phyloP scores from a whole-genome alignment of 2,113 vertebrate species.

The Petaurus breviceps region DNA sequence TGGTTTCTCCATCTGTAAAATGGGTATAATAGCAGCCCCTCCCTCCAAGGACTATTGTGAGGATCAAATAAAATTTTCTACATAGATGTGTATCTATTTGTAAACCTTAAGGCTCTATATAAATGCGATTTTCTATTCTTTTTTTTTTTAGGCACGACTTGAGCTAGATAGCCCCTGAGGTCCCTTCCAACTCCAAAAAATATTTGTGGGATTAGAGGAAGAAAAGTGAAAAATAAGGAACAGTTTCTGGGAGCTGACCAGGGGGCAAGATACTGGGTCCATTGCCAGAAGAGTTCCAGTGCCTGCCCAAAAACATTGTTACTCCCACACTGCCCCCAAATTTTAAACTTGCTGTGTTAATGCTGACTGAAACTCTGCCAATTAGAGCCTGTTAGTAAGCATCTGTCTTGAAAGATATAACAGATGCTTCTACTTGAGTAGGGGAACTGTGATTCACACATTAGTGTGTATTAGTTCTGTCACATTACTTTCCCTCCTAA shows the following conservation, averaged over 20 bases:
- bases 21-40: too few relatives aligned
- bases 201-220: neutral
- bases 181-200: neutral
- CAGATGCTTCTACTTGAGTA: neutral
- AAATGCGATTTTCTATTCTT: neutral
- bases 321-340: neutral
- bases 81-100: neutral
- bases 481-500: neutral
- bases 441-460: neutral
- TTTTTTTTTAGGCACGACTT: neutral
- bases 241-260: neutral
- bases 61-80: too few relatives aligned
- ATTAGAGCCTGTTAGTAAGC: neutral
- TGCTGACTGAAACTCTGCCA: neutral
- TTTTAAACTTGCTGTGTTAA: neutral
- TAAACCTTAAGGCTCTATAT: neutral
- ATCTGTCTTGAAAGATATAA: neutral
- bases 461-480: neutral
- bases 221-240: neutral
- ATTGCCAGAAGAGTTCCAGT: neutral
- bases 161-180: neutral
- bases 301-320: neutral
- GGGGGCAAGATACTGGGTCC: neutral
- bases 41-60: too few relatives aligned
- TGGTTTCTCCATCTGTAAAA: too few relatives aligned